Conservation (phyloP, 1,140 invertebrate species). For the Neodiprion fabricii region DNA sequence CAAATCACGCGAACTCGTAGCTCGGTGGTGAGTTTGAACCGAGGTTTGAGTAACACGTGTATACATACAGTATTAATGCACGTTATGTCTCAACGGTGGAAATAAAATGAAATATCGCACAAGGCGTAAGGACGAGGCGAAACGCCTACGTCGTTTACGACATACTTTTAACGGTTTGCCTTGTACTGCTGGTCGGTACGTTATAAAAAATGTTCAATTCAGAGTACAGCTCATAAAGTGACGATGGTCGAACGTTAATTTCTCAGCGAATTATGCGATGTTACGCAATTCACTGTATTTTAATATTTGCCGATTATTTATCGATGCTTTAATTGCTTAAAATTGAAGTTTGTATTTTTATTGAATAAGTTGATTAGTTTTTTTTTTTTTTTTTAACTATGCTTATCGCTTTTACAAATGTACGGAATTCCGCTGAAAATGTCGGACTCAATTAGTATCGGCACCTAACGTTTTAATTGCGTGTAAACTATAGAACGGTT, state of each 20-base stretch:
- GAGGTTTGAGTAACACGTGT: background rate
- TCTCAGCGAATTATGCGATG: no score
- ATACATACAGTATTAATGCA: background rate
- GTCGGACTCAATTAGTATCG: background rate
- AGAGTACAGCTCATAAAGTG: background rate
- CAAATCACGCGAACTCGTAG: conserved; percentile 42
- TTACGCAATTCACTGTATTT: no score
- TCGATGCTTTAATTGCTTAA: no score
- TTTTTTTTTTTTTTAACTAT: no score
- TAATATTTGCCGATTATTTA: no score
- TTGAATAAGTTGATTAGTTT: no score
- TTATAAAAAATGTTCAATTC: background rate
- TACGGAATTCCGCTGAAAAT: background rate
- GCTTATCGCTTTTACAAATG: background rate
- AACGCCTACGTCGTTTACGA: conserved; percentile 10
- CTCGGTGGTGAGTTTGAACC: background rate
- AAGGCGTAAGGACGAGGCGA: background rate
- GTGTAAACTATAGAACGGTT: background rate
- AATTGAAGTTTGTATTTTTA: no score
- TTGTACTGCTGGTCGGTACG: background rate
- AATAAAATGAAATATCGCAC: background rate
- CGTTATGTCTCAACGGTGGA: background rate
- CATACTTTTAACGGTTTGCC: background rate
- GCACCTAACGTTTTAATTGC: background rate
- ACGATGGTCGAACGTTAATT: background rate